phyloP scores from a whole-genome alignment of 2,113 vertebrate species.

The Cranoglanis bouderius region DNA sequence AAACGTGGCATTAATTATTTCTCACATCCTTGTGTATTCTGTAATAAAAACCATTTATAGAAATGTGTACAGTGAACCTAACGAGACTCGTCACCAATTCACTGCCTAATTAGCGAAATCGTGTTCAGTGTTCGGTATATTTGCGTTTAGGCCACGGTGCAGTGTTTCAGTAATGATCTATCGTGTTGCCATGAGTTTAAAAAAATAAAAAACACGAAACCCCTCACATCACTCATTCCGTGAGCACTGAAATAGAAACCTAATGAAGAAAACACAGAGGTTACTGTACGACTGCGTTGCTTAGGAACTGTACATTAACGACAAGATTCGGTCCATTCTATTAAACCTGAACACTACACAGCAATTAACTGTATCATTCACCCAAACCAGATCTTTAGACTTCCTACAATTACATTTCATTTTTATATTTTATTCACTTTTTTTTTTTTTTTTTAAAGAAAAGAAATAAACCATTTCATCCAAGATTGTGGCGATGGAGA shows the following conservation, averaged over 20 bases:
- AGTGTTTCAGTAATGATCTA: conserved; percentile 14
- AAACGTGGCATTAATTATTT: neutral
- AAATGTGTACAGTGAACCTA: neutral
- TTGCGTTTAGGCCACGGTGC: neutral
- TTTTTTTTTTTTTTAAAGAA: neutral
- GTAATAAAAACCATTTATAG: neutral
- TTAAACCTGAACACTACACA: neutral
- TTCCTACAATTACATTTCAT: neutral
- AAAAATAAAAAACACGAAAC: no score
- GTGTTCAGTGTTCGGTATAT: neutral
- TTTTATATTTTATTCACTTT: neutral
- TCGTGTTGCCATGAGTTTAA: conserved; percentile 10
- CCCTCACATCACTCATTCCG: conserved; percentile 10
- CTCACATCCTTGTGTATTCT: neutral
- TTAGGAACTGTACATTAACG: conserved; percentile 37
- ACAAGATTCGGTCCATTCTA: neutral
- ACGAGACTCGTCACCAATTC: neutral
- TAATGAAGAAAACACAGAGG: neutral
- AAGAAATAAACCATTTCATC: neutral
- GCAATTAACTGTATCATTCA: neutral
- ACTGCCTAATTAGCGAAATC: neutral
- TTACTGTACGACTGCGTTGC: conserved; percentile 34
- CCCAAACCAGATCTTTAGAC: neutral
- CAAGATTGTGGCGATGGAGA: neutral
- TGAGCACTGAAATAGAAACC: conserved; percentile 44